Percentiles rank a stretch among this genome's conserved stretches.
phyloP scores from a whole-genome alignment of 1,140 invertebrate genomes.

The Dryas iulia region DNA sequence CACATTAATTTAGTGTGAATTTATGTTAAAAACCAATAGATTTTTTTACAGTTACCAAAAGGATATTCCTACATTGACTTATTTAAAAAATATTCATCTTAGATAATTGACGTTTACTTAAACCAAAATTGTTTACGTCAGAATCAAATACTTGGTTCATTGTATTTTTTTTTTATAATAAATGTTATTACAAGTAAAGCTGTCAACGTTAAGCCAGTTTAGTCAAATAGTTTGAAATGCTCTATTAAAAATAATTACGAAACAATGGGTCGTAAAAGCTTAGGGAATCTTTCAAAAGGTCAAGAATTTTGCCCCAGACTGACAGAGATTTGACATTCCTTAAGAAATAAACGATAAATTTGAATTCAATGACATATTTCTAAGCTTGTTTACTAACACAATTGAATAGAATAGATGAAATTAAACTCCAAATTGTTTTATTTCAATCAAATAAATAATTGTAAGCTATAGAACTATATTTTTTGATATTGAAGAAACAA shows the following conservation, averaged over 20 bases:
- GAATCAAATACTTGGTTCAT: too few relatives aligned
- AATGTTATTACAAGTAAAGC: too few relatives aligned
- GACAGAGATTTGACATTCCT: background rate
- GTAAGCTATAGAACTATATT: too few relatives aligned
- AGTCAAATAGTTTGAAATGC: background rate
- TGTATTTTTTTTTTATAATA: too few relatives aligned
- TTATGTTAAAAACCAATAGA: too few relatives aligned
- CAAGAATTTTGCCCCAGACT: background rate
- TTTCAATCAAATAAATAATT: background rate
- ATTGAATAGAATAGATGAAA: background rate
- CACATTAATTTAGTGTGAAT: too few relatives aligned
- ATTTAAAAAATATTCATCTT: too few relatives aligned
- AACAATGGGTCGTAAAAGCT: background rate
- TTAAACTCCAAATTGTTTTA: background rate
- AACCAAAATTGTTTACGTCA: too few relatives aligned
- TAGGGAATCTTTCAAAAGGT: background rate
- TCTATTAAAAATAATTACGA: conserved; percentile 2
- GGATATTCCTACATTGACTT: too few relatives aligned
- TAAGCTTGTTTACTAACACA: background rate
- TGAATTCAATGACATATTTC: background rate
- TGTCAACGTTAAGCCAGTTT: background rate
- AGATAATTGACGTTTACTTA: too few relatives aligned
- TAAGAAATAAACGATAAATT: background rate
- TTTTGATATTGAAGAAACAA: too few relatives aligned
- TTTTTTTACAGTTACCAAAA: too few relatives aligned